These are phyloP conservation scores for Bothrops jararaca DNA, from an alignment of 2,113 vertebrate genomes.

Conservation along the genomic window DNA sequence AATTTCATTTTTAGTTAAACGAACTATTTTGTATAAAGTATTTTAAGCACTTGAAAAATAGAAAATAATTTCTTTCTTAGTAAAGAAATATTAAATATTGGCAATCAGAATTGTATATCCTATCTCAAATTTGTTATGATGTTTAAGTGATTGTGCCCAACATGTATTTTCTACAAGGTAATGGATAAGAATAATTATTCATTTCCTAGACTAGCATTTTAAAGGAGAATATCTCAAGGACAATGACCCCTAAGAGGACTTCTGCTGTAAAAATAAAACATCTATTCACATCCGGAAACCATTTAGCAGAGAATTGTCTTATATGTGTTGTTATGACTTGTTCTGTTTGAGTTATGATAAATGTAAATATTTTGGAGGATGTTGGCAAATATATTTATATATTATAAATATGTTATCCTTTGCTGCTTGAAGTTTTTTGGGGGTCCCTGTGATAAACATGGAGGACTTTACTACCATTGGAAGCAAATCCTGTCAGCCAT, in stretches of 20 bases:
- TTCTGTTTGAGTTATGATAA: not conserved
- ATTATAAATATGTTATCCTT: not conserved
- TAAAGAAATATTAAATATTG: too few species aligned
- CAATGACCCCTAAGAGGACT: not conserved
- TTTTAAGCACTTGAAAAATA: not conserved
- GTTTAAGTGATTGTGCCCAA: not conserved
- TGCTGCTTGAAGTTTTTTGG: not conserved
- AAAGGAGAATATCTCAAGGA: not conserved
- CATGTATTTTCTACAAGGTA: not conserved
- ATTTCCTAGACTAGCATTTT: not conserved
- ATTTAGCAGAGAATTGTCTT: not conserved
- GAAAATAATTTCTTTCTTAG: not conserved
- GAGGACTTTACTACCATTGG: rapidly evolving
- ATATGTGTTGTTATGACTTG: not conserved
- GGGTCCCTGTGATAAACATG: not conserved
- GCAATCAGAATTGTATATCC: too few species aligned
- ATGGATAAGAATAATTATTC: not conserved
- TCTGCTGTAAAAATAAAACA: not conserved
- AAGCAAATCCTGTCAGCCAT: not conserved
- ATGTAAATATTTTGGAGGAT: not conserved
- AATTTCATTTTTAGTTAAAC: not conserved
- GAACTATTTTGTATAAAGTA: not conserved
- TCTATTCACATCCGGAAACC: not conserved
- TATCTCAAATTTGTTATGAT: not conserved
- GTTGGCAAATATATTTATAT: not conserved